phyloP scores from a whole-genome alignment of 2,888 invertebrate genomes.

The Drosophila antonietae region DNA sequence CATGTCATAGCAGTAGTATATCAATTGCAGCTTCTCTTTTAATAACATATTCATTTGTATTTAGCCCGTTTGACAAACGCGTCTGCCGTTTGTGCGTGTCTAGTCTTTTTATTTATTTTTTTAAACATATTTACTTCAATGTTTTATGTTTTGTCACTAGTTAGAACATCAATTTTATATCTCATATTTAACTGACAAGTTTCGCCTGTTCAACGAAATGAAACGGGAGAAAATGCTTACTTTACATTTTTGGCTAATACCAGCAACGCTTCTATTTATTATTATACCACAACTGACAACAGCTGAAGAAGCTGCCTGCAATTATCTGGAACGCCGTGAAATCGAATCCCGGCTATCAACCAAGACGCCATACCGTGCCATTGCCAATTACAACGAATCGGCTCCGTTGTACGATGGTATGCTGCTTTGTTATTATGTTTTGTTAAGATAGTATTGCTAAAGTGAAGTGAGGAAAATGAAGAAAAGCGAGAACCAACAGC shows the following conservation, averaged over 20 bases:
- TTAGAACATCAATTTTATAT: conserved; percentile 6
- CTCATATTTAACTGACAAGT: conserved; percentile 70
- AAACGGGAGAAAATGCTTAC: conserved; percentile 59
- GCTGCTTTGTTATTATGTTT: conserved; percentile 9
- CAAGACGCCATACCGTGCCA: conserved; percentile 90
- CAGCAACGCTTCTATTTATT: conserved; percentile 29
- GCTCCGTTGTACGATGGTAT: conserved; percentile 87
- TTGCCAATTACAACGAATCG: conserved; percentile 88
- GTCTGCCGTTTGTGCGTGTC: conserved; percentile 21
- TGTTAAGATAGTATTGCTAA: background rate
- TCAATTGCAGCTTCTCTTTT: conserved; percentile 42
- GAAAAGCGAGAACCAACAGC: conserved; percentile 23
- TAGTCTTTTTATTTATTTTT: conserved; percentile 4
- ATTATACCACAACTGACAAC: conserved; percentile 19
- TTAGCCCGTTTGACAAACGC: conserved; percentile 15
- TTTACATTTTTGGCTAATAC: conserved; percentile 23
- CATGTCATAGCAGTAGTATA: background rate
- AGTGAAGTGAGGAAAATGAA: background rate
- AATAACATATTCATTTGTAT: conserved; percentile 34
- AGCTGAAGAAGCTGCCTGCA: conserved; percentile 63
- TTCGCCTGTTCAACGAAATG: conserved; percentile 41
- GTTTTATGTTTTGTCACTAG: conserved; percentile 51
- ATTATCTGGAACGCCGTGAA: conserved; percentile 75
- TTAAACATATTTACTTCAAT: conserved; percentile 41
- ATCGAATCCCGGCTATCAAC: conserved; percentile 87